Evolutionary conservation across 2,113 vertebrate species (phyloP).

Genomic region (Platanista minor): DNA sequence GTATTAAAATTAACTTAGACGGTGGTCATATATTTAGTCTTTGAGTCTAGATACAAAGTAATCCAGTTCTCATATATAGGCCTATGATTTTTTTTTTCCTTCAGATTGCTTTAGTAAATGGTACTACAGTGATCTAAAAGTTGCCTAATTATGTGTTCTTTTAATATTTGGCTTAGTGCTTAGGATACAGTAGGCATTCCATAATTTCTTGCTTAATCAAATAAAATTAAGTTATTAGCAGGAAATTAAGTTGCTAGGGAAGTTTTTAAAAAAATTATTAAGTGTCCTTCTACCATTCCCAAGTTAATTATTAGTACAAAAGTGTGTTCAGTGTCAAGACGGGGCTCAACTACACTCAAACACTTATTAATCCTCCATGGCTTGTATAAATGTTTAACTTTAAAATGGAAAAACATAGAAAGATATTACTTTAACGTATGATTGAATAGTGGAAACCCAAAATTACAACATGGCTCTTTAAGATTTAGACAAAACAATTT

Average conservation of each 20-base stretch:
- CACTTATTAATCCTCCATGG: neutral
- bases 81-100: neutral
- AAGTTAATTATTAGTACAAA: neutral
- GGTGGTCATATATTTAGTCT: neutral
- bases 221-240: neutral
- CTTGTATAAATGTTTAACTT: neutral
- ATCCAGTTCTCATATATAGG: neutral
- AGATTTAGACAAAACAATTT: neutral
- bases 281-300: neutral
- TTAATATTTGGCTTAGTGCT: neutral
- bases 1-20: neutral
- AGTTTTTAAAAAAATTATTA: neutral
- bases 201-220: neutral
- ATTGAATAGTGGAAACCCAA: neutral
- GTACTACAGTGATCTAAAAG: neutral
- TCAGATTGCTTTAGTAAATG: neutral
- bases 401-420: neutral
- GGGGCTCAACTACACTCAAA: neutral
- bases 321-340: neutral
- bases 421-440: neutral
- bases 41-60: neutral
- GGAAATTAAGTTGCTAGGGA: neutral
- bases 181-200: neutral
- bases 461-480: neutral
- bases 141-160: neutral